phyloP scores from a whole-genome alignment of 2,888 invertebrate genomes.

The Capitulum mitella region DNA sequence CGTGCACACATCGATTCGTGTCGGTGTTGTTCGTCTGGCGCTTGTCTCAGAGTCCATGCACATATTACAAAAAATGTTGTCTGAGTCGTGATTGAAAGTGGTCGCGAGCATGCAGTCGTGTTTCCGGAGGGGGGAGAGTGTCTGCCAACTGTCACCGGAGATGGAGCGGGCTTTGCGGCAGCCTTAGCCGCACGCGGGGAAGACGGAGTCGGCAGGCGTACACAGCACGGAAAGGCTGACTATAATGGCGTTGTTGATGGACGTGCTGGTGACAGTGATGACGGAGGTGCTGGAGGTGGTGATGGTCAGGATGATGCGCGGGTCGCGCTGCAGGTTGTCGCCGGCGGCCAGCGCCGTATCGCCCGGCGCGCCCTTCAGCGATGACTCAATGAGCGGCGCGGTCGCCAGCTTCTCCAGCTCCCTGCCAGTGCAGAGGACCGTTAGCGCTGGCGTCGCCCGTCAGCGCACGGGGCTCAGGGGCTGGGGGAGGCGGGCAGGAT shows the following conservation, averaged over 20 bases:
- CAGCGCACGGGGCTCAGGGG: background rate
- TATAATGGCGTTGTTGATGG: constrained; percentile 9
- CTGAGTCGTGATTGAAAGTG: background rate
- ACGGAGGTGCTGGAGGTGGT: background rate
- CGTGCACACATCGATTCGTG: background rate
- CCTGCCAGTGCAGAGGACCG: background rate
- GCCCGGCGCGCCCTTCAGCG: background rate
- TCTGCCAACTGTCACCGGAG: too few relatives aligned
- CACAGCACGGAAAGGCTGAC: background rate
- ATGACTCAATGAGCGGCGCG: background rate
- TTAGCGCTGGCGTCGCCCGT: background rate
- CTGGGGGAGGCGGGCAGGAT: background rate
- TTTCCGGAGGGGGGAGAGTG: too few relatives aligned
- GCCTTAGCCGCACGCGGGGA: background rate
- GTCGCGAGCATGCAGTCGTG: background rate
- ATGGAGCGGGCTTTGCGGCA: too few relatives aligned
- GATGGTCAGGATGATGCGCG: background rate
- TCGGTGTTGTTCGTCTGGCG: background rate
- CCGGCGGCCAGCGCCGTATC: too few relatives aligned
- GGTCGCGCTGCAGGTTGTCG: background rate
- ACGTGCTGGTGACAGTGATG: background rate
- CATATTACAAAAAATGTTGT: background rate
- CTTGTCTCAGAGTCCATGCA: background rate
- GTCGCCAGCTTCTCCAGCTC: background rate
- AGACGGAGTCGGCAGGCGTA: background rate